Evolutionary conservation across 1,140 invertebrate genomes (phyloP), one percentile per base, ranked within the genome.

Genomic region (Halesus radiatus): DNA sequence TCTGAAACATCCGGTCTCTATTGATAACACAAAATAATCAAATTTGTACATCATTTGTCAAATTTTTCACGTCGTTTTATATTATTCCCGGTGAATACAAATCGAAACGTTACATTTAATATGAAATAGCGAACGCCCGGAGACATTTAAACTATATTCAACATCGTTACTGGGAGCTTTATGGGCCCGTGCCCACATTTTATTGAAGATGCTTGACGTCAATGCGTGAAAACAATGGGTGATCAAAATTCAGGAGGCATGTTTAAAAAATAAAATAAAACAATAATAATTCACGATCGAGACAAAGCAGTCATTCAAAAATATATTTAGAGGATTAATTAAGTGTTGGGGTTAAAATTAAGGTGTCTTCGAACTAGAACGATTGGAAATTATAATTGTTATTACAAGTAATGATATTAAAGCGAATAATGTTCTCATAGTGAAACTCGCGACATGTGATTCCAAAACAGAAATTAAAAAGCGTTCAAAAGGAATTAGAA

Each of bases 221-320:
- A 72, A 72, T 72, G 16, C 22, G 5, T 3, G 10, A 16, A 13
- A 53, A 72, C 68, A 72, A 72, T 72, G 68, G 68, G 13, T 22
- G 18, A 72, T 72, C 53, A 72, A 66, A 53, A 50, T 15, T 72
- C 68, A 72, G 68, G 32, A 66, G 62, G 29, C 15, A n/a, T 45
- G 26, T 66, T 45, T 18, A 37, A 66, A 66, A 66, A 66, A 32
- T 15, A 29, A 66, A 66, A 66, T 29, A 52, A 52, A 18, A 18
- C 45, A 52, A 70, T 70, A 70, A 8, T 23, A 72, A 18, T 23
- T 37, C 6, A 53, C 18, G 45, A n/a, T 45, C 32, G 16, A 72
- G 68, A 72, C 68, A 72, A 72, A 72, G 37, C 20, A 72, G 68
- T 22, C n/a, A 53, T 72, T 72, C 16, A 66, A 66, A 66, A 56